Percentiles rank a stretch among this genome's conserved stretches.
Evolutionary conservation across 1,140 invertebrate species (phyloP).

Genomic region (Protaetia brevitarsis): DNA sequence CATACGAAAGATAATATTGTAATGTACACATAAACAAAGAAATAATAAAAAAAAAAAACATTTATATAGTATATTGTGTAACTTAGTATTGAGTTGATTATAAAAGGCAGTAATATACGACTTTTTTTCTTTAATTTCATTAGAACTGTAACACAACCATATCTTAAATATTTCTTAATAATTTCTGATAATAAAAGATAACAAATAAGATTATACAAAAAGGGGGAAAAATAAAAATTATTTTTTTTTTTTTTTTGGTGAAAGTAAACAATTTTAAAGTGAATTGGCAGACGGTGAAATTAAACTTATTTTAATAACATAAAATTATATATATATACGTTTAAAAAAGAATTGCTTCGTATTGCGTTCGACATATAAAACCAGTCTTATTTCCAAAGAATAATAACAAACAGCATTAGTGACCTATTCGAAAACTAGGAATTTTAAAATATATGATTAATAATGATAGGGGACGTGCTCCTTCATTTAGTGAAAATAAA

Average conservation of each 20-base stretch:
- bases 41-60: not conserved
- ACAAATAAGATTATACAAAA: constrained; percentile 16
- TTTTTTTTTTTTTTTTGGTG: not conserved
- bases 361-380: constrained; percentile 12
- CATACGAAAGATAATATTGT: not conserved
- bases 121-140: constrained; percentile 11
- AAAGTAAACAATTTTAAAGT: constrained; percentile 19
- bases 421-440: not conserved
- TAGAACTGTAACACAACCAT: constrained; percentile 22
- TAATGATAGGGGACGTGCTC: not conserved
- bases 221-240: not conserved
- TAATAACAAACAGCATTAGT: not conserved
- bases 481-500: not conserved
- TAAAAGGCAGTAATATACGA: constrained; percentile 3
- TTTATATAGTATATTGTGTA: too few species aligned
- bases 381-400: constrained; percentile 2
- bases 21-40: constrained; percentile 5
- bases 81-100: constrained; percentile 8
- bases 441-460: not conserved
- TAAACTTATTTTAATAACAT: too few species aligned
- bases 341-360: constrained; percentile 4
- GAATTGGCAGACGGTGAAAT: constrained; percentile 21
- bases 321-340: not conserved
- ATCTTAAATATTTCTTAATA: constrained; percentile 15
- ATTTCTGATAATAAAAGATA: constrained; percentile 14